phyloP scores from a whole-genome alignment of 2,113 vertebrate species.

The Girardinichthys multiradiatus region DNA sequence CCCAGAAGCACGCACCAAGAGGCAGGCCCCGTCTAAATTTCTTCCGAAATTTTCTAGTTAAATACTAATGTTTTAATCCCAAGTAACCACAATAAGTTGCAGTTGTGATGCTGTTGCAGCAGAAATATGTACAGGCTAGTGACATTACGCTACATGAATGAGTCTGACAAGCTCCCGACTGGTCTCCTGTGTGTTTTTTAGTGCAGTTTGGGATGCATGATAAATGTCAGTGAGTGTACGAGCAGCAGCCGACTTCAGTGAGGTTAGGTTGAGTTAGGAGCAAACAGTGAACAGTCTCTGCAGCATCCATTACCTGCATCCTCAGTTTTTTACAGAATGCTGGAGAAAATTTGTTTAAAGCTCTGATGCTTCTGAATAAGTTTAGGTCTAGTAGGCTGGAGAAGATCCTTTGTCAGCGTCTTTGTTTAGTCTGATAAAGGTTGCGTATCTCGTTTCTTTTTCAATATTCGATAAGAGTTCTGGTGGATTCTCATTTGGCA shows the following conservation, averaged over 20 bases:
- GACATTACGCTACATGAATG: not conserved
- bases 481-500: not conserved
- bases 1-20: too few relatives aligned
- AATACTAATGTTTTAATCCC: too few relatives aligned
- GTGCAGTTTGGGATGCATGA: not conserved
- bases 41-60: too few relatives aligned
- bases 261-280: not conserved
- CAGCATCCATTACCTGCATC: not conserved
- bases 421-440: not conserved
- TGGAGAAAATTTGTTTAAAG: not conserved
- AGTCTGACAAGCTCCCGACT: constrained; percentile 10
- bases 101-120: not conserved
- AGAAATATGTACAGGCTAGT: not conserved
- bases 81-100: not conserved
- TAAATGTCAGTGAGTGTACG: not conserved
- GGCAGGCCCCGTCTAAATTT: too few relatives aligned
- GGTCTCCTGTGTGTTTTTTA: not conserved
- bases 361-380: not conserved
- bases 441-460: not conserved
- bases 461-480: not conserved
- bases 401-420: not conserved
- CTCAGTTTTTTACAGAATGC: not conserved
- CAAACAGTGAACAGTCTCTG: not conserved
- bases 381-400: too few relatives aligned
- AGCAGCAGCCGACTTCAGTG: not conserved